Evolutionary conservation across 2,113 vertebrate genomes (phyloP).

Genomic region (Guaruba guarouba): DNA sequence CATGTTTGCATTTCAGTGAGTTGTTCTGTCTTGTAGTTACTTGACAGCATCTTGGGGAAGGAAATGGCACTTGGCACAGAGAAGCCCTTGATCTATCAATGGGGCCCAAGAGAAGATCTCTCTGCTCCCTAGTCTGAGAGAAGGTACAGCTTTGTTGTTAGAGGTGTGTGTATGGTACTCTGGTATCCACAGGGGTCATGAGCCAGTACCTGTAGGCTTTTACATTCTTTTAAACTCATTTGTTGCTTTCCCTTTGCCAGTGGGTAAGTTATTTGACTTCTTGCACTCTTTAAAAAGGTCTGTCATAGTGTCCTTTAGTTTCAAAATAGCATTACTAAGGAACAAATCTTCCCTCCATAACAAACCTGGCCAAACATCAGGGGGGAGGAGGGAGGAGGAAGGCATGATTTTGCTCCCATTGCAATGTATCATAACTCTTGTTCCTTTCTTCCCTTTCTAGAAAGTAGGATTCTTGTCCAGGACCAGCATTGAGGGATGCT

Average conservation of each 20-base stretch:
- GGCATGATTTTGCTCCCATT: background rate
- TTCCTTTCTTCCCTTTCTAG: background rate
- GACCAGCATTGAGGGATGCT: background rate
- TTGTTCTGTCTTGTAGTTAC: background rate
- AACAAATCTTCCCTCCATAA: background rate
- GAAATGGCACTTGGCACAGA: background rate
- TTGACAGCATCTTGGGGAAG: background rate
- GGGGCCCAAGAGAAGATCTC: background rate
- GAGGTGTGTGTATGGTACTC: too few species aligned
- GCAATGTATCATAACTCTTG: accelerated
- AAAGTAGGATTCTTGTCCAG: background rate
- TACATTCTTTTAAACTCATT: background rate
- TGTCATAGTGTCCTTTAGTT: background rate
- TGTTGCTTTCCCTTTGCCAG: background rate
- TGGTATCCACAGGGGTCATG: accelerated
- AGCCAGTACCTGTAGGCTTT: background rate
- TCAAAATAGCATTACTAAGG: background rate
- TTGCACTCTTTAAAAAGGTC: background rate
- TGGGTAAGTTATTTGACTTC: background rate
- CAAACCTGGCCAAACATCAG: background rate
- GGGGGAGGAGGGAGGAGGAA: background rate
- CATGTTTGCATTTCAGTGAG: background rate
- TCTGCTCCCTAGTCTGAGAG: background rate
- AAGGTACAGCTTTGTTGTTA: background rate
- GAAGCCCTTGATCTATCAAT: background rate